These are phyloP conservation scores for Empis livida DNA, from an alignment of 2,888 invertebrate genomes.

Conservation along the genomic window DNA sequence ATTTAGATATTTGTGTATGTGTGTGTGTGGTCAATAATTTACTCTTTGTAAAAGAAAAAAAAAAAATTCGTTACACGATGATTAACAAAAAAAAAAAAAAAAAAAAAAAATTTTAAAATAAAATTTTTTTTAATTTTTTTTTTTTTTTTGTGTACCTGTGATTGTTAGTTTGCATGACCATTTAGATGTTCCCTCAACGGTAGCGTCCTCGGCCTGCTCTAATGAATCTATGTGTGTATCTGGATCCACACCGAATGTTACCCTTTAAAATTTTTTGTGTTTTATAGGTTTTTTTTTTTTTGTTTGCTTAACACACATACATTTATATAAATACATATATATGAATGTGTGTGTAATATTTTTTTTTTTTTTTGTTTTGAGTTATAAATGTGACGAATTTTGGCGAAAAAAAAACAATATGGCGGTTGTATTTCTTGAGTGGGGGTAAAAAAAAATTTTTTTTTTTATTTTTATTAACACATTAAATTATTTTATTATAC, in stretches of 20 bases:
- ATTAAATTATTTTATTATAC: too few relatives aligned
- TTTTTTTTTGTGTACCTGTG: conserved; percentile 59
- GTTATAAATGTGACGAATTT: too few relatives aligned
- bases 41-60: not conserved
- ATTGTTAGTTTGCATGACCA: conserved; percentile 99
- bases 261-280: conserved; percentile 53
- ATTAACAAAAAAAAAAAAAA: not conserved
- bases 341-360: too few relatives aligned
- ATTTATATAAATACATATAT: not conserved
- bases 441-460: too few relatives aligned
- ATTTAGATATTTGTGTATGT: too few relatives aligned
- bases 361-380: too few relatives aligned
- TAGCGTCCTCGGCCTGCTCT: conserved; percentile 94
- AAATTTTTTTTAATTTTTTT: conserved; percentile 10
- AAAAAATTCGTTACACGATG: not conserved
- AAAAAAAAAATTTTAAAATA: conserved; percentile 8
- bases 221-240: conserved; percentile 96
- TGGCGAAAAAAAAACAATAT: too few relatives aligned
- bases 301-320: too few relatives aligned
- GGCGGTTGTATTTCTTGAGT: too few relatives aligned
- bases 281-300: conserved; percentile 2
- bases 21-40: too few relatives aligned
- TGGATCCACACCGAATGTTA: conserved; percentile 94
- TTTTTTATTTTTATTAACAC: too few relatives aligned
- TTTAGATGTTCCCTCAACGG: conserved; percentile 97